Evolutionary conservation across 2,888 invertebrate species (phyloP), one percentile per base, ranked within the genome.

Genomic region (Meiosimyza decipiens): DNA sequence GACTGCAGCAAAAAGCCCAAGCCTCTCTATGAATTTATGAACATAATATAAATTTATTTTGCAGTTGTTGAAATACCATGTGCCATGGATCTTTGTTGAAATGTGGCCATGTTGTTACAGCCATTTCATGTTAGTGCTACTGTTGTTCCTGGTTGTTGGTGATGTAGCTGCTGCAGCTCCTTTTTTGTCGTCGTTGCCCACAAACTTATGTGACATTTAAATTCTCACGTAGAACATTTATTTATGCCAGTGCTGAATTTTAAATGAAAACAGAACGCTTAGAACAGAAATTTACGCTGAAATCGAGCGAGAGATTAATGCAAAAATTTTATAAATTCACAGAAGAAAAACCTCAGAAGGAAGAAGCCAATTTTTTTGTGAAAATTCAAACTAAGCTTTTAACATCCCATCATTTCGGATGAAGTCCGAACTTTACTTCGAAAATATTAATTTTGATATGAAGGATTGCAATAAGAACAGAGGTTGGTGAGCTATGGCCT

Each of bases 1-100:
- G n/a, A 47, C 55, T 55, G 49, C 18, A 33, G 55, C 16, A 33
- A 40, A 9, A 40, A 9, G 40, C 52, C 11, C 50, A 50, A 64
- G 54, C 40, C 52, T 79, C 80, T 83, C 81, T 82, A 79, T 82
- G 80, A 84, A 84, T 84, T 84, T 84, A 84, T 84, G 84, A 82
- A 81, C 81, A 82, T 83, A 84, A 84, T 84, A 83, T 83, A 83
- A 84, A 84, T 83, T 84, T 84, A 84, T 84, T 83, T 83, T 81
- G 71, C 71, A 59, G 62, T 70, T 47, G 52, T 33, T 6, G 52
- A 60, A 33, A 57, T 62, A 47, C 62, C 50, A 22, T 55, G 40
- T 15, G 55, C 54, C 57, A 49, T 47, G 52, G 40, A 62, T 54
- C 62, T 52, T 52, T 40, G 70, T 18, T 70, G 70, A 70, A 70